Percentiles rank a stretch among this genome's conserved stretches.
These are phyloP conservation scores for Drepana falcataria DNA, from an alignment of 2,888 invertebrate genomes.

Conservation along the genomic window DNA sequence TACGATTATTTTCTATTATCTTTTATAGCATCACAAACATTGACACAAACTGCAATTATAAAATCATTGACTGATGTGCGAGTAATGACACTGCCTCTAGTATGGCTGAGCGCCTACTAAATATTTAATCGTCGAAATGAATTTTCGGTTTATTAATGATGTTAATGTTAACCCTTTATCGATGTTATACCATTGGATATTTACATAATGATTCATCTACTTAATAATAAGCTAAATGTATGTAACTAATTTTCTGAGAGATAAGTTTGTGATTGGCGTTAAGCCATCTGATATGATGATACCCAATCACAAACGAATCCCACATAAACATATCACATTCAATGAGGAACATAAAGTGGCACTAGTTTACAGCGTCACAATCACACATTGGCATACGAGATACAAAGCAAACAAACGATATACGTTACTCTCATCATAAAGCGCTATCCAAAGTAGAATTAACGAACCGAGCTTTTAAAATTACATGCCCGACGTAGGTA, in stretches of 20 bases:
- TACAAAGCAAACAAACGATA: slow-evolving; percentile 19
- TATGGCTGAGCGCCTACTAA: too few relatives aligned
- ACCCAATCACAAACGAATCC: slow-evolving; percentile 1
- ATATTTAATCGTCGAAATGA: too few relatives aligned
- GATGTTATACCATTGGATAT: too few relatives aligned
- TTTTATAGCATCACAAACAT: too few relatives aligned
- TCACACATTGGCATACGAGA: slow-evolving; percentile 17
- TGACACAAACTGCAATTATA: too few relatives aligned
- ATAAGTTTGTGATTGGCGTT: not conserved
- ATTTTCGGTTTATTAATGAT: too few relatives aligned
- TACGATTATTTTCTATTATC: too few relatives aligned
- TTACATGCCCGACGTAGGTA: too few relatives aligned
- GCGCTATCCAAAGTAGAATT: slow-evolving; percentile 7
- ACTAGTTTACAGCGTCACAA: slow-evolving; percentile 19
- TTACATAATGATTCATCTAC: not conserved
- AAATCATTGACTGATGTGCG: too few relatives aligned
- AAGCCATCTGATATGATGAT: not conserved
- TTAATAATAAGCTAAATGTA: not conserved
- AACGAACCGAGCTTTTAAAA: slow-evolving; percentile 8
- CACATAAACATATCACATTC: slow-evolving; percentile 6
- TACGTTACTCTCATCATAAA: slow-evolving; percentile 12
- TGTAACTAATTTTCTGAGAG: not conserved
- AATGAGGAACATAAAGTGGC: slow-evolving; percentile 17
- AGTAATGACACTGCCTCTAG: too few relatives aligned
- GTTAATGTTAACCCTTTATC: too few relatives aligned